Evolutionary conservation across 2,888 invertebrate genomes (phyloP).

Genomic region (Leucophenga montana): DNA sequence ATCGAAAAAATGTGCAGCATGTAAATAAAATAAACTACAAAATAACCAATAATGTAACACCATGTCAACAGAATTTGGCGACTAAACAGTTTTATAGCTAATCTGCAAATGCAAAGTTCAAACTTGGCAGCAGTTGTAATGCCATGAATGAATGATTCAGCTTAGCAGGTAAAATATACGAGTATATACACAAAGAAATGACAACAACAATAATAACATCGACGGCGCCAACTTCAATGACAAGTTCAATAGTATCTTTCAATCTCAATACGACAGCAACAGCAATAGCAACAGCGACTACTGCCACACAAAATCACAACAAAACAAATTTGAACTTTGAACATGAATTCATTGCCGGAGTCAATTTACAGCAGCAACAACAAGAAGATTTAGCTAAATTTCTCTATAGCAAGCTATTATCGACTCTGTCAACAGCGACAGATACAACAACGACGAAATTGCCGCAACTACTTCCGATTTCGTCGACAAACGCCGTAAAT

Average conservation of each 20-base stretch:
- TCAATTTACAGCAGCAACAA: background rate
- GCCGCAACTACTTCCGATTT: slow-evolving; percentile 25
- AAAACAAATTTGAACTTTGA: slow-evolving; percentile 21
- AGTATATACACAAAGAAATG: too few species aligned
- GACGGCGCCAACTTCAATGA: slow-evolving; percentile 8
- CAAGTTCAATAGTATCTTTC: slow-evolving; percentile 7
- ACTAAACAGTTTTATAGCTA: background rate
- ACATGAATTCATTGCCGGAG: background rate
- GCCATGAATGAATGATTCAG: slow-evolving; percentile 1
- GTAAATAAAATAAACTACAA: background rate
- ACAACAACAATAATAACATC: background rate
- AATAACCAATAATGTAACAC: background rate
- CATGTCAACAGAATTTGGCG: slow-evolving; percentile 13
- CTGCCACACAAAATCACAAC: slow-evolving; percentile 2
- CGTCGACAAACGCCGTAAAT: slow-evolving; percentile 30
- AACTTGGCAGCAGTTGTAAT: too few species aligned
- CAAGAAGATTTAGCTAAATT: slow-evolving; percentile 24
- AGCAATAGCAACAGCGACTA: background rate
- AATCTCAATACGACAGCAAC: slow-evolving; percentile 1
- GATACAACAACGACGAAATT: background rate
- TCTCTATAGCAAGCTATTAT: slow-evolving; percentile 32
- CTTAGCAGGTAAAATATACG: slow-evolving; percentile 4
- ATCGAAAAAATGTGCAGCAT: background rate
- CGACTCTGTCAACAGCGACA: slow-evolving; percentile 29
- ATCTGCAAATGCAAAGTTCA: background rate